phyloP scores from a whole-genome alignment of 2,888 invertebrate genomes.

The Drosophila kokeensis region DNA sequence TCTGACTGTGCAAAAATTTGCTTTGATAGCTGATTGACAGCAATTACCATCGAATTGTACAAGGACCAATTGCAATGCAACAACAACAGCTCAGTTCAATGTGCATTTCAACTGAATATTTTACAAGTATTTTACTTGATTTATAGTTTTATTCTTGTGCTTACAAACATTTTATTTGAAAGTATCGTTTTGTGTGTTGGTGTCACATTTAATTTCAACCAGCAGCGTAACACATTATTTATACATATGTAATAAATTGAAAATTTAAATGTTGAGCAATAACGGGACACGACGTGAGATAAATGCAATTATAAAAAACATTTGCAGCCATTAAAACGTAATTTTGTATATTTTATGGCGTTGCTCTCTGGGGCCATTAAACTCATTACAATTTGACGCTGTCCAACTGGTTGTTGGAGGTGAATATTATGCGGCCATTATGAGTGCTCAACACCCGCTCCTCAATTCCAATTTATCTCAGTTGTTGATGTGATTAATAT shows the following conservation, averaged over 20 bases:
- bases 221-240: not conserved
- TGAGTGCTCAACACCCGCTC: not conserved
- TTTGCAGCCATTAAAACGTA: constrained; percentile 72
- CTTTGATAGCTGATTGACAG: constrained; percentile 18
- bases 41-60: not conserved
- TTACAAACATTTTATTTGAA: not conserved
- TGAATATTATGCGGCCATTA: constrained; percentile 34
- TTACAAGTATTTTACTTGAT: not conserved
- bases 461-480: constrained; percentile 35
- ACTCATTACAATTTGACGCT: constrained; percentile 68
- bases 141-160: not conserved
- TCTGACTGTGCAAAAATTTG: not conserved
- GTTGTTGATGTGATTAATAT: constrained; percentile 59
- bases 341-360: constrained; percentile 65
- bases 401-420: constrained; percentile 33
- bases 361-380: constrained; percentile 58
- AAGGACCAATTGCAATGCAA: not conserved
- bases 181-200: not conserved
- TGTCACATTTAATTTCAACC: not conserved
- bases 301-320: constrained; percentile 71
- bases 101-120: not conserved
- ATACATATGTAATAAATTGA: constrained; percentile 15
- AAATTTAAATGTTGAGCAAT: constrained; percentile 42
- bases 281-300: constrained; percentile 49
- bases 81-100: not conserved